Conservation (phyloP, 2,113 vertebrate species). For the Brachypodius melanocephalos region DNA sequence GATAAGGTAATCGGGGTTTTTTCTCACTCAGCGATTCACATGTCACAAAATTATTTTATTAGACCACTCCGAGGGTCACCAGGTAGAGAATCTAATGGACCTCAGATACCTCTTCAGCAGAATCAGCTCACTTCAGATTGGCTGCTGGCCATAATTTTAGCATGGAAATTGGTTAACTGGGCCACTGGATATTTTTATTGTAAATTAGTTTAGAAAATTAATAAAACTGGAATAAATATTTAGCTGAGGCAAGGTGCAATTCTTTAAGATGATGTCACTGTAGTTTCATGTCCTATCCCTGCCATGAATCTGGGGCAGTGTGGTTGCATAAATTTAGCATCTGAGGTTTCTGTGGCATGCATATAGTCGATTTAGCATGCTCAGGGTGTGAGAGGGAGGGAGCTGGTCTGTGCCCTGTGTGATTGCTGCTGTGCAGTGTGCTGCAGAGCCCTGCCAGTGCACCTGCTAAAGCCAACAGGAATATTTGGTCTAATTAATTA, state of each 20-base stretch:
- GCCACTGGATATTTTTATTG: slow-evolving; percentile 34
- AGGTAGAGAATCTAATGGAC: slow-evolving; percentile 34
- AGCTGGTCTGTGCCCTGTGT: neutral
- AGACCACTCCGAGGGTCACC: slow-evolving; percentile 47
- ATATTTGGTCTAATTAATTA: neutral
- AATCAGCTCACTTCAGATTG: slow-evolving; percentile 22
- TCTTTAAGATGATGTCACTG: neutral
- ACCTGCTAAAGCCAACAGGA: neutral
- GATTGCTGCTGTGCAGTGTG: neutral
- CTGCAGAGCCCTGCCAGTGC: neutral
- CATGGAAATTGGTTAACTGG: slow-evolving; percentile 24
- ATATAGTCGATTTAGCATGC: neutral
- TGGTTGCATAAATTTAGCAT: neutral
- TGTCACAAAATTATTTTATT: slow-evolving; percentile 67
- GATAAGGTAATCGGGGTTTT: slow-evolving; percentile 22
- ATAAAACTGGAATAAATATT: slow-evolving; percentile 54
- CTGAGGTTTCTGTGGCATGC: neutral
- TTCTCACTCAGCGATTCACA: slow-evolving; percentile 15
- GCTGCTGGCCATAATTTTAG: slow-evolving; percentile 27
- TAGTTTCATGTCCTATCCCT: neutral
- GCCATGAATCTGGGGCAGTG: neutral
- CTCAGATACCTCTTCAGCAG: slow-evolving; percentile 44
- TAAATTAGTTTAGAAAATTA: slow-evolving; percentile 46
- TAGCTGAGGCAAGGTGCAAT: slow-evolving; percentile 32
- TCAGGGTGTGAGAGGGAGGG: neutral